These are phyloP conservation scores for Phalacrocorax carbo DNA, from an alignment of 2,113 vertebrate genomes.

Conservation along the genomic window DNA sequence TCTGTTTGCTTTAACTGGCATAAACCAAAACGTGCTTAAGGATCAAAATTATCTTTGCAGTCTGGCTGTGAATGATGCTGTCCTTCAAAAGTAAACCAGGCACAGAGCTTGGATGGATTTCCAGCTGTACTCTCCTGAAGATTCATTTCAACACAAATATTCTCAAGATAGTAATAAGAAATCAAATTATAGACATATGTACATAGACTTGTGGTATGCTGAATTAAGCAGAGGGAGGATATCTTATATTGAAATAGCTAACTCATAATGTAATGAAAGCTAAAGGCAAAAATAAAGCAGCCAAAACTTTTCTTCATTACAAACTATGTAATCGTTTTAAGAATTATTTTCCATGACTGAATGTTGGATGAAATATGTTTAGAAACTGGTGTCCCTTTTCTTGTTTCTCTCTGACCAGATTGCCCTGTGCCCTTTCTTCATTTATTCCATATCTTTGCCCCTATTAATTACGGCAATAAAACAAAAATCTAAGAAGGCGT, in stretches of 20 bases:
- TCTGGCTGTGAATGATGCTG: background rate
- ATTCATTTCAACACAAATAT: background rate
- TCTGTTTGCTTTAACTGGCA: background rate
- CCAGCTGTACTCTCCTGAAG: background rate
- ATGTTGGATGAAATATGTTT: background rate
- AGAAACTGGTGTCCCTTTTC: accelerated
- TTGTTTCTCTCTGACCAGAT: background rate
- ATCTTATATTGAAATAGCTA: background rate
- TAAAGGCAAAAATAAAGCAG: background rate
- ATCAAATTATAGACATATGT: background rate
- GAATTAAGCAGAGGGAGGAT: background rate
- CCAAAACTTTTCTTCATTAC: background rate
- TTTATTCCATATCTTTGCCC: background rate
- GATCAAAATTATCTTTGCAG: background rate
- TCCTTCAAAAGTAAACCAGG: background rate
- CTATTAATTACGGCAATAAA: background rate
- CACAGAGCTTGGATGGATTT: background rate
- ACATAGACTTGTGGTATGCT: background rate
- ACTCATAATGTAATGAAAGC: background rate
- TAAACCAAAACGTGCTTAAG: background rate
- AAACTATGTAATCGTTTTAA: background rate
- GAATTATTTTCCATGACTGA: background rate
- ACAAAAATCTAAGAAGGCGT: background rate
- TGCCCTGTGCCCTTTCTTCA: background rate
- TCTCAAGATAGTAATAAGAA: background rate